Evolutionary conservation across 92 coral and sea anemone species (phyloP), one percentile per base, ranked within the genome.

Genomic region (Zoanthus gigantus): DNA sequence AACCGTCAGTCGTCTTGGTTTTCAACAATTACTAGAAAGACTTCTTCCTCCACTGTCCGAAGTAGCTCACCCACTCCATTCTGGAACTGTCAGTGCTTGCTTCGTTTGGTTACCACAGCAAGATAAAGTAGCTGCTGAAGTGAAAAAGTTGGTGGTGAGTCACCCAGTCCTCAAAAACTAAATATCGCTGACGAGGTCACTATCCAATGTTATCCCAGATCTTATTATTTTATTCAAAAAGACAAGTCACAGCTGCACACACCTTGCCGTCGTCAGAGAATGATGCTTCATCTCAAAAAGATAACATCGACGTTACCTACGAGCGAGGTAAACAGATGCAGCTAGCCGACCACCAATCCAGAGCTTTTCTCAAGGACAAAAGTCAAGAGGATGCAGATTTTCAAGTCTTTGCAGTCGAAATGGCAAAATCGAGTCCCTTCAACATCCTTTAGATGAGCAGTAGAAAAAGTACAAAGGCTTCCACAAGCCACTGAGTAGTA

Each of bases 61-160:
- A 68, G 91, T 88, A n/a, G 86, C 83, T 23, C 83, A 83, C 77
- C 91, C 91, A 60, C 57, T 87, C 10, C 84, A 91, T 31, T 79
- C 79, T 32, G 87, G 88, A 30, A 57, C 76, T 37, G 68, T 66
- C 34, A 58, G 61, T 29, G 84, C 88, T 14, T 34, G 50, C 32
- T 90, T 90, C 82, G 71, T 86, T 30, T 90, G 92, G 92, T 78
- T 90, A 76, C 50, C 58, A 7, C 88, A 90, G 58, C 93, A 90
- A 31, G 87, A 90, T 58, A 86, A 66, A 68, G 86, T 90, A 31
- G 71, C 79, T 72, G 14, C 54, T n/a, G 88, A 79, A 72, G 79
- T 88, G 28, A 82, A 91, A 78, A 76, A 87, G 74, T 83, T 90
- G 44, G 88, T 90, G 75, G 61, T 66, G 18, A 56, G 18, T 8